phyloP scores from a whole-genome alignment of 2,797 vertebrate genomes.

The Falco cherrug region DNA sequence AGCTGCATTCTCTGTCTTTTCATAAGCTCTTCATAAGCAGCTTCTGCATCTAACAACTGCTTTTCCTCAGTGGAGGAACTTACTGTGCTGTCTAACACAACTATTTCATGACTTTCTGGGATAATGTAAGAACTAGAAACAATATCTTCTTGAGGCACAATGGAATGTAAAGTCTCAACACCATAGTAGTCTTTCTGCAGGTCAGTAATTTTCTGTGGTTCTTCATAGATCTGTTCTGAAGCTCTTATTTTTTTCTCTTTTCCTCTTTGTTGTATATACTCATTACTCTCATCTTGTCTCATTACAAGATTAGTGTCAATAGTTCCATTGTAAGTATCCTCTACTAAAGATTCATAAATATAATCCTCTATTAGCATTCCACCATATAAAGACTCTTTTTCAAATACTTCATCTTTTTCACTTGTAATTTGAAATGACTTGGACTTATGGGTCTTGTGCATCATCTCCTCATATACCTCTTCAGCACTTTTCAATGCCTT shows the following conservation, averaged over 20 bases:
- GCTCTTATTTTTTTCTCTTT: conserved; percentile 83
- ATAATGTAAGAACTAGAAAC: conserved; percentile 76
- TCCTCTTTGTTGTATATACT: conserved; percentile 77
- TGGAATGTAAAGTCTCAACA: conserved; percentile 80
- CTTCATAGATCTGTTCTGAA: conserved; percentile 88
- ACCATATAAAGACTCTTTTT: conserved; percentile 94
- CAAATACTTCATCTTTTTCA: conserved; percentile 87
- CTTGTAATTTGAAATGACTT: conserved; percentile 83
- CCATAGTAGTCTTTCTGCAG: conserved; percentile 86
- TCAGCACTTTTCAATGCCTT: conserved; percentile 90
- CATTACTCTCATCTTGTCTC: conserved; percentile 76
- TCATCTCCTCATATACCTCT: conserved; percentile 93
- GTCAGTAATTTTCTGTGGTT: conserved; percentile 86
- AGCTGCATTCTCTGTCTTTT: conserved; percentile 86
- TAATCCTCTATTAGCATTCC: conserved; percentile 99
- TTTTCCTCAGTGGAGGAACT: conserved; percentile 75
- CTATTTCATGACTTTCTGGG: conserved; percentile 88
- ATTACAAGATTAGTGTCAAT: conserved; percentile 71
- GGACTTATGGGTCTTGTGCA: conserved; percentile 87
- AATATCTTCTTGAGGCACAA: conserved; percentile 81
- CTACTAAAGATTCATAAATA: conserved; percentile 95
- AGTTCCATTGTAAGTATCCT: conserved; percentile 82
- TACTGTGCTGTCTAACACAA: conserved; percentile 80
- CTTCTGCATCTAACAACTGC: conserved; percentile 76
- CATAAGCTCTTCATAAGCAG: conserved; percentile 82